A percentile compares a stretch with the other conserved stretches of the same genome.
phyloP scores from a whole-genome alignment of 2,113 vertebrate species.

The Psophia crepitans region DNA sequence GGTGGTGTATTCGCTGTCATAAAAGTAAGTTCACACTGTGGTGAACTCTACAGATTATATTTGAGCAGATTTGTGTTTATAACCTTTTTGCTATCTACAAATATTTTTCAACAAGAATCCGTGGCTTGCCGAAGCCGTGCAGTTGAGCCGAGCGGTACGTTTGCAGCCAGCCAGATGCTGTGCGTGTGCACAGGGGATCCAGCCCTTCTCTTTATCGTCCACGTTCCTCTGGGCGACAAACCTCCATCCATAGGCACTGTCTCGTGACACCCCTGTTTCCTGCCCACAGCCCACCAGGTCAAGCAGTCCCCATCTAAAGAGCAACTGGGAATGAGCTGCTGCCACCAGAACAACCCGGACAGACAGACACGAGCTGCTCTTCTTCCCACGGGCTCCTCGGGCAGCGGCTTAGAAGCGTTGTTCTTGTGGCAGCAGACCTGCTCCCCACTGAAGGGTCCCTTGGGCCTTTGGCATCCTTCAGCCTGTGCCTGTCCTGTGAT shows the following conservation, averaged over 20 bases:
- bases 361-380: background rate
- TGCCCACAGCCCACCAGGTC: background rate
- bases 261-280: fast-evolving
- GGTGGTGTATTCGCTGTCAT: background rate
- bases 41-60: background rate
- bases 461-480: background rate
- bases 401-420: background rate
- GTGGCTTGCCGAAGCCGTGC: background rate
- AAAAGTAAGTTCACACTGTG: background rate
- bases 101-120: background rate
- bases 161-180: background rate
- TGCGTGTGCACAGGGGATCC: background rate
- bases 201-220: background rate
- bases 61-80: background rate
- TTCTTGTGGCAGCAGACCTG: background rate
- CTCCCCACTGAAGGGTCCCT: background rate
- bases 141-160: background rate
- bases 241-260: background rate
- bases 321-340: background rate
- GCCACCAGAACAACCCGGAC: background rate
- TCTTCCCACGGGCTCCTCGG: background rate
- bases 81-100: background rate
- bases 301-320: background rate
- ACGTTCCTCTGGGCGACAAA: background rate
- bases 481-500: background rate